A percentile compares a stretch with the other conserved stretches of the same genome.
These are phyloP conservation scores for Littorina saxatilis DNA, from an alignment of 1,140 invertebrate species.

Conservation along the genomic window DNA sequence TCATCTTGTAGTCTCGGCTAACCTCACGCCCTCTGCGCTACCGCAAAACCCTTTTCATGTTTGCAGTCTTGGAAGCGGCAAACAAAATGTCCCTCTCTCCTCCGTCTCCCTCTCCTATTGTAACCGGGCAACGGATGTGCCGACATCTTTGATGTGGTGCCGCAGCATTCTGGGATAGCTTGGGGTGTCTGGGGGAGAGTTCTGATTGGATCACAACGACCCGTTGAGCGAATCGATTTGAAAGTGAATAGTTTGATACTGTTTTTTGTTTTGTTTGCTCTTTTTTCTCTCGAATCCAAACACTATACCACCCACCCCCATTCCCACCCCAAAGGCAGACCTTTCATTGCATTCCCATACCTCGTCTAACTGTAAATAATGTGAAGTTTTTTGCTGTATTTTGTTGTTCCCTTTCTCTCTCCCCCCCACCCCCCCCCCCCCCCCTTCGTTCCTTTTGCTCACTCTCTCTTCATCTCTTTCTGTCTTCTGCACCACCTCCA, in stretches of 20 bases:
- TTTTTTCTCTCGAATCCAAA: neutral
- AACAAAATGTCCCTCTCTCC: neutral
- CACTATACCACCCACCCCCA: neutral
- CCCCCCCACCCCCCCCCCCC: neutral
- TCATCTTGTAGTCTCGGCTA: neutral
- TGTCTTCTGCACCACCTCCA: neutral
- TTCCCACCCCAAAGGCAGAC: neutral
- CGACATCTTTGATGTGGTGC: constrained; percentile 8
- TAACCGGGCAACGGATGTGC: neutral
- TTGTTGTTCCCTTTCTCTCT: neutral
- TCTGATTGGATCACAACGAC: constrained; percentile 4
- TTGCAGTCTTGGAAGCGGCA: no score
- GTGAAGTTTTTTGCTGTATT: no score
- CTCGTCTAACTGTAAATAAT: neutral
- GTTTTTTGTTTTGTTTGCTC: neutral
- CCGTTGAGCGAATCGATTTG: neutral
- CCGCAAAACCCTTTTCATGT: no score
- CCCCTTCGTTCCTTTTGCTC: neutral
- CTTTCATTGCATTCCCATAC: neutral
- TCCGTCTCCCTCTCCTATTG: neutral
- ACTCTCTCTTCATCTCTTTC: neutral
- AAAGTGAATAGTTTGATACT: neutral
- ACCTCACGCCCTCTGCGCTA: neutral
- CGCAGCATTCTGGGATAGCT: neutral
- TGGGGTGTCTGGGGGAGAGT: neutral